Evolutionary conservation across 2,888 invertebrate genomes (phyloP).

Genomic region (Eristalinus aeneus): DNA sequence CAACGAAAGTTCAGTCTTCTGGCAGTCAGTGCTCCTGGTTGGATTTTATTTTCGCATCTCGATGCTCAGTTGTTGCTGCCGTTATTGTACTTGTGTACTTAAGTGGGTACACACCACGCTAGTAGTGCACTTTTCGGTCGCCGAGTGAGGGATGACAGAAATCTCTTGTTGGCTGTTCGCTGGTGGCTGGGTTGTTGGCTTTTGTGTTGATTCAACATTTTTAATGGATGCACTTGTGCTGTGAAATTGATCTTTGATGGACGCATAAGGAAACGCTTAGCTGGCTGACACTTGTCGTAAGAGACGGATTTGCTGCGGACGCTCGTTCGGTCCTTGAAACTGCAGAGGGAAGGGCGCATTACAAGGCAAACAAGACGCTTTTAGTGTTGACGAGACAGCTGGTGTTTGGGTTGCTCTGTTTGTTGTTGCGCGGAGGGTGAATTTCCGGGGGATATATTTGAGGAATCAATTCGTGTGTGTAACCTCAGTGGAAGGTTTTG

Average conservation of each 20-base stretch:
- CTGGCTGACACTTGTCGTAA: constrained; percentile 42
- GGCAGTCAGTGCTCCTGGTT: background rate
- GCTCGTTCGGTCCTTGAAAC: background rate
- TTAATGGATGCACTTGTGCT: constrained; percentile 55
- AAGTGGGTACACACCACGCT: constrained; percentile 11
- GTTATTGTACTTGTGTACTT: constrained; percentile 18
- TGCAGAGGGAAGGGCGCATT: background rate
- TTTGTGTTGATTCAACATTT: constrained; percentile 52
- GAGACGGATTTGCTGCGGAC: background rate
- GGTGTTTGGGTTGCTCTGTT: background rate
- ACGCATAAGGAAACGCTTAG: constrained; percentile 50
- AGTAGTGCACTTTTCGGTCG: constrained; percentile 29
- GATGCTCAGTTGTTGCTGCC: background rate
- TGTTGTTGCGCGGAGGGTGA: no score
- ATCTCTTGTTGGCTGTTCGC: no score
- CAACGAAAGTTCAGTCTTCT: constrained; percentile 34
- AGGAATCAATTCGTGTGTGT: background rate
- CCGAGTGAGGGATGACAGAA: constrained; percentile 5
- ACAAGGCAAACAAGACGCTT: background rate
- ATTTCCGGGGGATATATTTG: background rate
- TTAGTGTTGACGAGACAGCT: background rate
- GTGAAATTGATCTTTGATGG: constrained; percentile 59
- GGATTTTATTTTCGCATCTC: background rate
- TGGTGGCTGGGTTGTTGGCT: constrained; percentile 2
- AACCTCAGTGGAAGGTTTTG: background rate